Percentiles rank a stretch among this genome's conserved stretches.
These are phyloP conservation scores for Dicerorhinus sumatrensis DNA, from an alignment of 2,113 vertebrate genomes.

Conservation along the genomic window DNA sequence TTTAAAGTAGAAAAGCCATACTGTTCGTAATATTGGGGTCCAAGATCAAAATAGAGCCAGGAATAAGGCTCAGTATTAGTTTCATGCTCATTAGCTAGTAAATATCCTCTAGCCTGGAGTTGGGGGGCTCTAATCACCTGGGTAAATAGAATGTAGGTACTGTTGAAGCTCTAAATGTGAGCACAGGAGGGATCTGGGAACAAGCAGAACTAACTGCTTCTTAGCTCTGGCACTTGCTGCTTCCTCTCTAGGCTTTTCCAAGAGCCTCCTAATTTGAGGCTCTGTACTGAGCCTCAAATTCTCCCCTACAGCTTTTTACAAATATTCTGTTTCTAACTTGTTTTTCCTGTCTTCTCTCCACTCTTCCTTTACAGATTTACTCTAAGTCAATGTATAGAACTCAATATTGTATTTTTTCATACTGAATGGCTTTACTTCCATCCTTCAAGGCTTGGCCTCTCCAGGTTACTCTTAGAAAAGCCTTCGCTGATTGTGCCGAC, in stretches of 20 bases:
- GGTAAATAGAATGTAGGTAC: not conserved
- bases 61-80: not conserved
- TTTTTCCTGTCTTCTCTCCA: not conserved
- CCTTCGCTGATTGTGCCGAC: not conserved
- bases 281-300: not conserved
- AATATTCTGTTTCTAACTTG: not conserved
- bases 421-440: not conserved
- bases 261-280: not conserved
- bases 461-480: not conserved
- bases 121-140: not conserved
- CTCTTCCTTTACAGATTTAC: not conserved
- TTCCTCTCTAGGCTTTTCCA: not conserved
- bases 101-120: not conserved
- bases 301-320: not conserved
- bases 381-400: not conserved
- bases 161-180: not conserved
- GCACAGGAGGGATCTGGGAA: not conserved
- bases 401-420: not conserved
- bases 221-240: not conserved
- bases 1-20: not conserved
- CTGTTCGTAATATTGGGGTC: not conserved
- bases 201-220: not conserved
- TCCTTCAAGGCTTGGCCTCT: not conserved
- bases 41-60: not conserved
- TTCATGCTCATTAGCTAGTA: not conserved